A percentile compares a stretch with the other conserved stretches of the same genome.
Evolutionary conservation across 2,113 vertebrate species (phyloP).

Genomic region (Brachyhypopomus gauderio): DNA sequence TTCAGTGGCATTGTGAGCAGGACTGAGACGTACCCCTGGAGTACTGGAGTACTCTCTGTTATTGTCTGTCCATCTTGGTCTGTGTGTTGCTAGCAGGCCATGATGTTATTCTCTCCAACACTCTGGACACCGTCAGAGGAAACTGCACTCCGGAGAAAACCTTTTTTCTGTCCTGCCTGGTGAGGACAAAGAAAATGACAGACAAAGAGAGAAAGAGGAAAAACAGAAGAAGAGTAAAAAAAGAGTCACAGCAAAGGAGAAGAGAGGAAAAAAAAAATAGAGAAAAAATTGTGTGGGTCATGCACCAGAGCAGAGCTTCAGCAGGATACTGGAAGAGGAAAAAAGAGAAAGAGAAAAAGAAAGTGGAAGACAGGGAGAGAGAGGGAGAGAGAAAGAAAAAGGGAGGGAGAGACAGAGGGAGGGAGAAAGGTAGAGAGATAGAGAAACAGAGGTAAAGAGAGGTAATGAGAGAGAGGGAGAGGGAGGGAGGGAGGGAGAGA

Average conservation of each 20-base stretch:
- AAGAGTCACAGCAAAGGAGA: background rate
- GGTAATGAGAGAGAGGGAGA: conserved; percentile 18
- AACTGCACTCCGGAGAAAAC: conserved; percentile 60
- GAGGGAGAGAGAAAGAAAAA: conserved; percentile 21
- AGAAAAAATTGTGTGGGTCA: background rate
- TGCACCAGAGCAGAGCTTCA: background rate
- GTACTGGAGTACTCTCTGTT: conserved; percentile 40
- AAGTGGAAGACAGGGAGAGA: background rate
- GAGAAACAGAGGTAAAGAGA: conserved; percentile 56
- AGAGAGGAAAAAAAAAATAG: background rate
- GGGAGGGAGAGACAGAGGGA: background rate
- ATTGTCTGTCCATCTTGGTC: conserved; percentile 50
- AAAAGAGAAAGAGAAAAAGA: conserved; percentile 21
- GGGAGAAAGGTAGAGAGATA: conserved; percentile 46
- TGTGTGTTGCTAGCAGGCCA: conserved; percentile 44
- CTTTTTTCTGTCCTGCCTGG: conserved; percentile 57
- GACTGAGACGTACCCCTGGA: conserved; percentile 49
- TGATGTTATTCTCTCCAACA: conserved; percentile 44
- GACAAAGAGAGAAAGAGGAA: conserved; percentile 5
- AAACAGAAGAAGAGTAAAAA: background rate
- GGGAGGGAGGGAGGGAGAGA: conserved; percentile 16
- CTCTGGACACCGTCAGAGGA: conserved; percentile 59
- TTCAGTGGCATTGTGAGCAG: conserved; percentile 1
- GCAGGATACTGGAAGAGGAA: conserved; percentile 1
- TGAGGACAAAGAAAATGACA: conserved; percentile 56